Evolutionary conservation across 2,888 invertebrate genomes (phyloP).

Genomic region (Heteromyza rotundicornis): DNA sequence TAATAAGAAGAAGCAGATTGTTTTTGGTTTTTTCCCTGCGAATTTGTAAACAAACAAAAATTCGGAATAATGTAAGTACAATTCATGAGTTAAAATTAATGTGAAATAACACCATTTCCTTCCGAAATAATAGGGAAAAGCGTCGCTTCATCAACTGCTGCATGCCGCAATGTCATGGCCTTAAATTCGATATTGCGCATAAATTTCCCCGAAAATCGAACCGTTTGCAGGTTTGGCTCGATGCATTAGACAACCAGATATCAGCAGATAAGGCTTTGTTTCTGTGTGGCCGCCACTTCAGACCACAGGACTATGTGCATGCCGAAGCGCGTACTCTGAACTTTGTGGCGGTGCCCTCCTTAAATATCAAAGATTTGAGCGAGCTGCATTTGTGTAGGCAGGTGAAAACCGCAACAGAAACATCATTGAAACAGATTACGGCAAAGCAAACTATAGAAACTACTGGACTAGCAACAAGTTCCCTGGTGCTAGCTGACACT

Average conservation of each 20-base stretch:
- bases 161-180: constrained; percentile 37
- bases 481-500: too few relatives aligned
- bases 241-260: constrained; percentile 28
- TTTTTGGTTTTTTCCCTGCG: too few relatives aligned
- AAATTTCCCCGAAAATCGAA: constrained; percentile 38
- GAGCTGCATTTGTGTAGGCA: constrained; percentile 28
- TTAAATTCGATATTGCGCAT: constrained; percentile 42
- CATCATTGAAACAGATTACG: not conserved
- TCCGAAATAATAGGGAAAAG: too few relatives aligned
- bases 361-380: constrained; percentile 38
- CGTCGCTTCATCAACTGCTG: too few relatives aligned
- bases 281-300: constrained; percentile 45
- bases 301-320: constrained; percentile 41
- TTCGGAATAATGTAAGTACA: too few relatives aligned
- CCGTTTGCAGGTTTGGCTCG: constrained; percentile 33
- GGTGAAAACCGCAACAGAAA: not conserved
- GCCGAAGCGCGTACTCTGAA: constrained; percentile 40
- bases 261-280: not conserved
- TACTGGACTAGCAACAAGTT: too few relatives aligned
- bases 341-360: constrained; percentile 38
- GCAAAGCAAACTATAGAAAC: not conserved
- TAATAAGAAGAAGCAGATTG: too few relatives aligned
- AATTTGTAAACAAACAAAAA: too few relatives aligned
- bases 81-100: too few relatives aligned
- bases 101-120: too few relatives aligned